Conservation (phyloP, 2,797 vertebrate species). For the Pristis pectinata region DNA sequence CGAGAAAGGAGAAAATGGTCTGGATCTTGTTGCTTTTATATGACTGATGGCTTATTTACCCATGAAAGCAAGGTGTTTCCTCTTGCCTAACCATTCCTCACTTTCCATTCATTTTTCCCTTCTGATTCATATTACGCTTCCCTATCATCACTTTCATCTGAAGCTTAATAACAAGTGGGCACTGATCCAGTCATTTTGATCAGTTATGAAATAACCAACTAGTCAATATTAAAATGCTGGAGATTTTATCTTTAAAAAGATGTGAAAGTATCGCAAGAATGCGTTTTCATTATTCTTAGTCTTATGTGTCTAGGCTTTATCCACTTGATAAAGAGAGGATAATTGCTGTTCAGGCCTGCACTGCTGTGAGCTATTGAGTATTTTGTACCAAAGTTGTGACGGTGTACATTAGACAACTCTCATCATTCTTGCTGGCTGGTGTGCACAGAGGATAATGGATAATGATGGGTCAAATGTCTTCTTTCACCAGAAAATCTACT, state of each 20-base stretch:
- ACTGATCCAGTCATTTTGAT: neutral
- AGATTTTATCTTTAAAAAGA: neutral
- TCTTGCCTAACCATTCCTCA: neutral
- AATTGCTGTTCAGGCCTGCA: neutral
- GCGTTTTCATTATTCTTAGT: neutral
- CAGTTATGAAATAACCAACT: neutral
- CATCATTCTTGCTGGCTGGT: neutral
- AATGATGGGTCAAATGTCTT: too few relatives aligned
- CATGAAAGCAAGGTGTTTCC: neutral
- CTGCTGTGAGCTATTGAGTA: neutral
- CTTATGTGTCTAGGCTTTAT: neutral
- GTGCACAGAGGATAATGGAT: neutral
- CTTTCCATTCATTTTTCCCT: neutral
- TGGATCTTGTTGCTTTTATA: neutral
- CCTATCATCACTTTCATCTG: neutral
- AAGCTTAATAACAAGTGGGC: neutral
- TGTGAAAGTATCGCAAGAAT: neutral
- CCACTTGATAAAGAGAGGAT: neutral
- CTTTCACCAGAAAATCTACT: neutral
- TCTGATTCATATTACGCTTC: neutral
- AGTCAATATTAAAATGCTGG: neutral
- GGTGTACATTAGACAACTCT: neutral
- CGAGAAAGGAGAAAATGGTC: neutral
- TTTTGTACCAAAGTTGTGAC: neutral
- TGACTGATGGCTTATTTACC: neutral